Percentiles rank a stretch among this genome's conserved stretches.
Conservation (phyloP, 2,888 invertebrate genomes). For the Cheilosia pagana region DNA sequence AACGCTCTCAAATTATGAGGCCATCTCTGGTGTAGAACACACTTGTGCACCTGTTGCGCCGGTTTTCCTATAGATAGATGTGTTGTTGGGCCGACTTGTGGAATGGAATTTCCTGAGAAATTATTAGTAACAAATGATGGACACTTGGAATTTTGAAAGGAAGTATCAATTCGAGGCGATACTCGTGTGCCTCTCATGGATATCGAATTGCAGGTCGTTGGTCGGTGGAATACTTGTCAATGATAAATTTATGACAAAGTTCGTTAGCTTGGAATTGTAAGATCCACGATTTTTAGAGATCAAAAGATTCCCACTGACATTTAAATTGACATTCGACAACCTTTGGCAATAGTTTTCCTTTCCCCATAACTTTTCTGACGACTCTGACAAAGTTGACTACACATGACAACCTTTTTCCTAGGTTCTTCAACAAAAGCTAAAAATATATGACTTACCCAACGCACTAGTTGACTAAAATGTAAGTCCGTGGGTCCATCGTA, state of each 20-base stretch:
- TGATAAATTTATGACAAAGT: slow-evolving; percentile 35
- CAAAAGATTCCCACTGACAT: too few species aligned
- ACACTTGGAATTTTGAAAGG: slow-evolving; percentile 58
- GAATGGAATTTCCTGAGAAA: slow-evolving; percentile 56
- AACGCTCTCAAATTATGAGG: slow-evolving; percentile 53
- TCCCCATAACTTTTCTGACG: too few species aligned
- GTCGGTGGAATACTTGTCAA: slow-evolving; percentile 3
- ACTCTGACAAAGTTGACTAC: too few species aligned
- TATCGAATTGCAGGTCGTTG: slow-evolving; percentile 63
- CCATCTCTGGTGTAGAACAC: slow-evolving; percentile 23
- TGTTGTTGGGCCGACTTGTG: slow-evolving; percentile 18
- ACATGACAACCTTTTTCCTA: too few species aligned
- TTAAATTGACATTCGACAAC: too few species aligned
- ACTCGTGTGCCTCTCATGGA: slow-evolving; percentile 44
- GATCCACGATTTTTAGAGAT: too few species aligned
- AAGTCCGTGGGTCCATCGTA: too few species aligned
- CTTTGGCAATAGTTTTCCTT: too few species aligned
- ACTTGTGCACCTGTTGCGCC: slow-evolving; percentile 43
- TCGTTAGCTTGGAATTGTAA: slow-evolving; percentile 53
- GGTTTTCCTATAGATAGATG: slow-evolving; percentile 7
- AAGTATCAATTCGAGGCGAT: slow-evolving; percentile 18
- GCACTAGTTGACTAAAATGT: too few species aligned
- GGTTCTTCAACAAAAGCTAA: too few species aligned
- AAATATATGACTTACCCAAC: too few species aligned
- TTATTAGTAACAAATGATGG: slow-evolving; percentile 57